phyloP scores from a whole-genome alignment of 35 echinoderm and acorn worm genomes.

The Eucidaris tribuloides region DNA sequence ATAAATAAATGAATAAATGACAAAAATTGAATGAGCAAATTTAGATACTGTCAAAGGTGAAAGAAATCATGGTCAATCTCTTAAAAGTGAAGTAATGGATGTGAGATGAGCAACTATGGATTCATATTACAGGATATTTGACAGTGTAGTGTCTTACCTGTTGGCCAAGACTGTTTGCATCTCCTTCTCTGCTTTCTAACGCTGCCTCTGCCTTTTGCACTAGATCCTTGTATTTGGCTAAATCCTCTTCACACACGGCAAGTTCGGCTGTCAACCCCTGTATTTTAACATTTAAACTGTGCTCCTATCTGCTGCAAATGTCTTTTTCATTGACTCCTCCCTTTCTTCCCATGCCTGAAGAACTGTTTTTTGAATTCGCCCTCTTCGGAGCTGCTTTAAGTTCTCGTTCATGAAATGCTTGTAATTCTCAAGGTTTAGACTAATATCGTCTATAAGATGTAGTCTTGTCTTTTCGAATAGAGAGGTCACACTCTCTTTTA shows the following conservation, averaged over 20 bases:
- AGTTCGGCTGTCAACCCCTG: constrained; percentile 71
- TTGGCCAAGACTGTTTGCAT: constrained; percentile 45
- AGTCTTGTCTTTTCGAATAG: constrained; percentile 61
- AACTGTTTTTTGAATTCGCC: constrained; percentile 48
- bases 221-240: constrained; percentile 56
- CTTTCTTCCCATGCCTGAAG: constrained; percentile 65
- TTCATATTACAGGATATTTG: too few relatives aligned
- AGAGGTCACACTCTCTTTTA: constrained; percentile 58
- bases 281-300: constrained; percentile 52
- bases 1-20: too few relatives aligned
- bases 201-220: constrained; percentile 49
- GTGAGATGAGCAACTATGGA: too few relatives aligned
- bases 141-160: constrained; percentile 68
- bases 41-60: too few relatives aligned
- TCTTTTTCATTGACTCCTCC: constrained; percentile 57
- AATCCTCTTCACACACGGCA: constrained; percentile 76
- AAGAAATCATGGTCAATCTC: too few relatives aligned
- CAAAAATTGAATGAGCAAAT: too few relatives aligned
- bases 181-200: constrained; percentile 30
- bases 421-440: constrained; percentile 69
- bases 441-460: constrained; percentile 80
- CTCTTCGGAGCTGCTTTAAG: constrained; percentile 61
- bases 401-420: constrained; percentile 92
- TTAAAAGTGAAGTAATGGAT: too few relatives aligned
- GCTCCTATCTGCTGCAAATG: constrained; percentile 82